These are phyloP conservation scores for Nothoprocta pentlandii DNA, from an alignment of 2,113 vertebrate species.

Conservation along the genomic window DNA sequence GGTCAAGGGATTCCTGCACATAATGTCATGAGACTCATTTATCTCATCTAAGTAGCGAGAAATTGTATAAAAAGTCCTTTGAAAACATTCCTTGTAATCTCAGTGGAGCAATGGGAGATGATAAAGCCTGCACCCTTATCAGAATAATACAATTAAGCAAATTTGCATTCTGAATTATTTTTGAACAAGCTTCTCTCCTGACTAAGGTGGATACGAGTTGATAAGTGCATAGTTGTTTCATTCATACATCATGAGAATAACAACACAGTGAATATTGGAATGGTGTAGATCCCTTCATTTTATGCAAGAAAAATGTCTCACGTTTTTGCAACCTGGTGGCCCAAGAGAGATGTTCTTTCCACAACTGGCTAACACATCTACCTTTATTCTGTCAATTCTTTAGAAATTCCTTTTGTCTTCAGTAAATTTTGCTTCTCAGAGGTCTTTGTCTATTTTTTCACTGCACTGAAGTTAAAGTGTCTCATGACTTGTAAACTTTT, in stretches of 20 bases:
- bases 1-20: not conserved
- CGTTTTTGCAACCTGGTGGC: not conserved
- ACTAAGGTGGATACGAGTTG: not conserved
- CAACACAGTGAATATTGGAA: not conserved
- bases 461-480: not conserved
- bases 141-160: not conserved
- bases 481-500: not conserved
- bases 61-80: not conserved
- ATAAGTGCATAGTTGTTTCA: not conserved
- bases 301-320: not conserved
- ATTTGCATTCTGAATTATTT: conserved; percentile 7
- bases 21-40: not conserved
- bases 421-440: not conserved
- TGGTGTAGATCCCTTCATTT: not conserved
- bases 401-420: not conserved
- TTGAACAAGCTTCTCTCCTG: not conserved
- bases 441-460: not conserved
- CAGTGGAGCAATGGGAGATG: not conserved
- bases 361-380: not conserved
- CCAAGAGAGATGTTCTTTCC: not conserved
- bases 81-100: not conserved
- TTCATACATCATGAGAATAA: not conserved
- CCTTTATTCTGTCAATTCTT: not conserved
- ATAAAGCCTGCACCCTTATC: not conserved
- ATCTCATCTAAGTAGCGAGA: not conserved